Evolutionary conservation across 2,797 vertebrate species (phyloP).

Genomic region (Cuniculus paca): DNA sequence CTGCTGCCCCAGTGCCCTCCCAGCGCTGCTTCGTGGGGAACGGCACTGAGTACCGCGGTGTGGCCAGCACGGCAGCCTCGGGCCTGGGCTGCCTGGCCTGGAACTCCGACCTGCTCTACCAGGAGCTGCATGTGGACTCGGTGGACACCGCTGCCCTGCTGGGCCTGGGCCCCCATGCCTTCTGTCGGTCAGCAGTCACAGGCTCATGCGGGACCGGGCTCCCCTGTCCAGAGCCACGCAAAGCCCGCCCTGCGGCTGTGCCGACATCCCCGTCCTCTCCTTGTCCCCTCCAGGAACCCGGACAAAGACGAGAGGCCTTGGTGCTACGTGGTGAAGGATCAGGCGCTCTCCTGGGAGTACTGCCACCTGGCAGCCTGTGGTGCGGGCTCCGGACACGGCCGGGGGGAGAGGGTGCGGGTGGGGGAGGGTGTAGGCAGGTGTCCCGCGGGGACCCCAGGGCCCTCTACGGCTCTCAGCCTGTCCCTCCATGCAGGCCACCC

Average conservation of each 20-base stretch:
- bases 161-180: slow-evolving; percentile 94
- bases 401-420: too few relatives aligned
- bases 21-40: slow-evolving; percentile 90
- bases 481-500: not conserved
- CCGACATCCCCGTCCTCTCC: not conserved
- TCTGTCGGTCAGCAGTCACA: slow-evolving; percentile 92
- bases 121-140: slow-evolving; percentile 91
- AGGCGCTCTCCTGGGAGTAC: slow-evolving; percentile 95
- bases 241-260: not conserved
- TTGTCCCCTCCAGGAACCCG: slow-evolving; percentile 91
- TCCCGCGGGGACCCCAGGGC: not conserved
- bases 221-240: not conserved
- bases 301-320: slow-evolving; percentile 94
- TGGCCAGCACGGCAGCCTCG: slow-evolving; percentile 88
- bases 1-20: slow-evolving; percentile 86
- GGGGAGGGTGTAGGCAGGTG: too few relatives aligned
- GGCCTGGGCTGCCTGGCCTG: slow-evolving; percentile 93
- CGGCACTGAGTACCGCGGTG: slow-evolving; percentile 92
- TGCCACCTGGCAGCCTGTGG: slow-evolving; percentile 91
- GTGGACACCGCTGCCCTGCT: slow-evolving; percentile 86
- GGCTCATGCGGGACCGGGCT: too few relatives aligned
- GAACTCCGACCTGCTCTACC: slow-evolving; percentile 94
- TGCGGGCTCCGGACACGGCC: not conserved
- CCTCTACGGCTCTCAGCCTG: not conserved
- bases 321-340: slow-evolving; percentile 94